Base-by-base conservation (phyloP, 2,113 vertebrate genomes). In the Lontra canadensis region DNA sequence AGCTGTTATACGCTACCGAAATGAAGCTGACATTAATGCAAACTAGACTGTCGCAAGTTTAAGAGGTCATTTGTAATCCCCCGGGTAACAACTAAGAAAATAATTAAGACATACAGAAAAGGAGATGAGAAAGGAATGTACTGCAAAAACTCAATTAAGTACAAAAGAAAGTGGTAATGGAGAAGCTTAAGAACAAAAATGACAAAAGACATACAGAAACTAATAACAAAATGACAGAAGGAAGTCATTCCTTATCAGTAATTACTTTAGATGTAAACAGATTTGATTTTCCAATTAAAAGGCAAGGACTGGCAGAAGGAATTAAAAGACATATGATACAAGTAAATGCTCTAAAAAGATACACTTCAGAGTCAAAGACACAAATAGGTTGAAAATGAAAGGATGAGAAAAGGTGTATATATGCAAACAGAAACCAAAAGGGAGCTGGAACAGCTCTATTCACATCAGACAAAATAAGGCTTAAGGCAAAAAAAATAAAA, bases 91-190 rank as follows among this genome's bases (percentile, higher is more conserved):
- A 67, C 34, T 42, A 85, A 85, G 55, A 93, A 90, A 93, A 88
- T 34, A 88, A 85, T 18, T 63, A 76, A 81, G 90, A 86, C 17
- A 84, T 29, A 89, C 7, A 90, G 63, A 73, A 95, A 85, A 93
- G 8, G 63, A 88, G 57, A 69, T 78, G n/a, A 84, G 52, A 71
- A 71, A 44, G 25, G 14, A 80, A n/a, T 18, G 57, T 7, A 80
- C 14, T 36, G 57, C 13, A 55, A 81, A 69, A 71, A 47, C 21
- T 87, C 49, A 67, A 79, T n/a, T 21, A 57, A 23, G 91, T 11
- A 84, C 6, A 93, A 93, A 90, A 76, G n/a, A 89, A 89, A 34
- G 47, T 57, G 82, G 34, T 65, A 93, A 74, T 15, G 21, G 65
- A 90, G 23, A 95, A 80, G 25, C 3, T 63, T 18, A 79, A 13